Base-by-base conservation (phyloP, 2,797 vertebrate genomes). In the Gallinago stenura region DNA sequence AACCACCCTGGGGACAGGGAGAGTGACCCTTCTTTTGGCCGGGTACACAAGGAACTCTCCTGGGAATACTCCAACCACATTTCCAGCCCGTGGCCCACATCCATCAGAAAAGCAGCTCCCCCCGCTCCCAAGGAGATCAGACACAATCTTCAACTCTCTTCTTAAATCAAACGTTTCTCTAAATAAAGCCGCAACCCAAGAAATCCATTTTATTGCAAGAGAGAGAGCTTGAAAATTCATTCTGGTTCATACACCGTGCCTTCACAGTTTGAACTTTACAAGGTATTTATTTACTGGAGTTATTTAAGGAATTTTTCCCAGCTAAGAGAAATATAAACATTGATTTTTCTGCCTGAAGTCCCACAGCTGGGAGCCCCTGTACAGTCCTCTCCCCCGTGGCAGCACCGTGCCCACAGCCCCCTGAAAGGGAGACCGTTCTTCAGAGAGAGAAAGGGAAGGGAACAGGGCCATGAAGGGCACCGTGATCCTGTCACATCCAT, bases 331-430 rank as follows among this genome's bases (percentile, higher is more conserved):
- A 89, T 25, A 72, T 9, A 95, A 97, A 94, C 89, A 93, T 71
- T 87, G 93, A 92, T 96, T 96, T 96, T 95, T 89, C 73, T 92
- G 88, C 86, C 78, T 89, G n/a, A 78, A 87, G 86, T 83, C 83
- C 86, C 72, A n/a, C 61, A 83, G 80, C 77, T 79, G 75, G 24
- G 75, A 94, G 76, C 26, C 41, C 31, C 73, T 14, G 22, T 12
- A 30, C 39, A 30, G 39, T 26, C 41, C 43, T 51, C 60, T 64
- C 57, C 37, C n/a, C 6, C 2, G 9, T 7, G 19, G 81, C 83
- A 92, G 72, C 68, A 41, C 68, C 30, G 3, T 26, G 66, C 41
- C 39, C 75, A 62, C 7, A 37, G 9, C 41, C 2, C 3, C 13
- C 82, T 58, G 76, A 66, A 51, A 80, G 60, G 62, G 64, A 48